Conservation (phyloP, 2,888 invertebrate genomes). For the Octodonta nipae region DNA sequence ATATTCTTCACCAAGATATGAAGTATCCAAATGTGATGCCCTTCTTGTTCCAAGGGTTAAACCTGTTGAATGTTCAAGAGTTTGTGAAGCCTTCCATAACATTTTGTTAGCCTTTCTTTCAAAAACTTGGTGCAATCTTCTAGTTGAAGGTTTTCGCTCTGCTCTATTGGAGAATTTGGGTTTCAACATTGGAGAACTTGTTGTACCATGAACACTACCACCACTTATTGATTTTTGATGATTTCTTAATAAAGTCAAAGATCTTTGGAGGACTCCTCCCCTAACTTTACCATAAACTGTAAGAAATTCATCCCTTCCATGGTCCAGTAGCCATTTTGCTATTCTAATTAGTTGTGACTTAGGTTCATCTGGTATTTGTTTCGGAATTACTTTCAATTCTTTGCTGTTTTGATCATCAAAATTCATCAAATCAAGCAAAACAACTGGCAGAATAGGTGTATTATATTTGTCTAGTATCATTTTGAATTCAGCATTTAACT, state of each 20-base stretch:
- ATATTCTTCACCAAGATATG: slow-evolving; percentile 41
- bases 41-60: slow-evolving; percentile 58
- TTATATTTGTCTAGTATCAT: slow-evolving; percentile 75
- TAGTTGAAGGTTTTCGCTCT: slow-evolving; percentile 64
- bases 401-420: slow-evolving; percentile 20
- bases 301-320: slow-evolving; percentile 58
- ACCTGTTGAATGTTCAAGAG: slow-evolving; percentile 67
- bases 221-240: slow-evolving; percentile 67
- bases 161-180: slow-evolving; percentile 57
- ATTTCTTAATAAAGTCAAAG: slow-evolving; percentile 64
- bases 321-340: slow-evolving; percentile 73
- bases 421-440: slow-evolving; percentile 76
- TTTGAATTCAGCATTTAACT: slow-evolving; percentile 77
- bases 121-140: slow-evolving; percentile 69
- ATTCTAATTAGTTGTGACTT: slow-evolving; percentile 62
- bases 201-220: slow-evolving; percentile 50
- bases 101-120: slow-evolving; percentile 73
- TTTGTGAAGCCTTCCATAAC: slow-evolving; percentile 71
- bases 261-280: slow-evolving; percentile 60
- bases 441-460: slow-evolving; percentile 70
- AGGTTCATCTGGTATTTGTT: slow-evolving; percentile 56
- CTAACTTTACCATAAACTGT: slow-evolving; percentile 63
- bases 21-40: slow-evolving; percentile 36
- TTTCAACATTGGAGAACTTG: slow-evolving; percentile 47
- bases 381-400: slow-evolving; percentile 38